Base-by-base conservation (phyloP, 2,113 vertebrate species). In the Lamprotornis superbus region DNA sequence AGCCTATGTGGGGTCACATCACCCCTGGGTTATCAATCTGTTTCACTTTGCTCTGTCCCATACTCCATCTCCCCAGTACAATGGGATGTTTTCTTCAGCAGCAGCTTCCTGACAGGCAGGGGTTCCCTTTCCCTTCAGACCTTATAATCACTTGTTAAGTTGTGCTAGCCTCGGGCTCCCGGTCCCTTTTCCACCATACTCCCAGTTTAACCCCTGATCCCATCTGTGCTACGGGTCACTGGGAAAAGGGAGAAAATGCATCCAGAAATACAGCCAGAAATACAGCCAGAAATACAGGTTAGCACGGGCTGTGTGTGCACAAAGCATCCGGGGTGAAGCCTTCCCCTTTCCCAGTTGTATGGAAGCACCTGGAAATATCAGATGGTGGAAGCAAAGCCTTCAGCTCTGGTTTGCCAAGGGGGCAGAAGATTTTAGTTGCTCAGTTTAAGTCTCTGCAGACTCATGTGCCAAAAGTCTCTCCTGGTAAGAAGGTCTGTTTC, bases 171-270 rank as follows among this genome's bases (percentile, higher is more conserved):
- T 74, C 74, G 1, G 90, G 92, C 92, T 87, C 25, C 56, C 2
- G 0, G 7, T 78, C 57, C 64, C 86, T 86, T 96, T 92, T 76
- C 93, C 92, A 73, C 82, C 93, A 39, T 14, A 80, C 67, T 97
- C 94, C 87, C 92, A 88, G 81, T 96, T 97, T 96, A 97, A 97
- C 96, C 96, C 86, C 93, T 96, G 94, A 93, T 91, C 96, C 94
- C 90, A 22, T 80, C 76, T 20, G 57, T 0, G 52, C 78, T 28
- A 94, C 24, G 85, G 95, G 95, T 93, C 92, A 95, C 87, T 6
- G 42, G 77, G 60, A 89, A 93, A 90, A 28, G 56, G 65, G 89
- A 59, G 18, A 60, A 68, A 89, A 50, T 6, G 11, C 65, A 49
- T 9, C 47, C 12, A 49, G 11, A 49, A 49, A 49, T 49, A 24